Evolutionary conservation across 2,888 invertebrate genomes (phyloP), one percentile per base, ranked within the genome.

Genomic region (Drosophila demipolita): DNA sequence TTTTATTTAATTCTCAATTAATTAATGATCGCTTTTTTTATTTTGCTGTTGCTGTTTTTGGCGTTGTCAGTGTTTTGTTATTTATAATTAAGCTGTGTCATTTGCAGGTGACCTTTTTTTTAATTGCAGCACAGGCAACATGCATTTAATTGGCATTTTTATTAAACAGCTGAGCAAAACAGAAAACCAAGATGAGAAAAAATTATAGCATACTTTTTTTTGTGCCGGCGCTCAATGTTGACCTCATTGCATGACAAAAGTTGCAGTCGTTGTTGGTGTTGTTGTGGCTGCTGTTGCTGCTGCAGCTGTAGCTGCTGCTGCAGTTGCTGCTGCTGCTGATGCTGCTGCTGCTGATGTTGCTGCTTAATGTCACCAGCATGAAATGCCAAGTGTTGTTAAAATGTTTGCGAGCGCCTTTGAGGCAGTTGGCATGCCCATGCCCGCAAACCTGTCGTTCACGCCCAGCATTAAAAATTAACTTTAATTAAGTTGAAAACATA

Each of bases 401-500:
- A 85, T 85, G 85, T 86, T 84, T 83, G 90, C 75, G 70, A 80
- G 73, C 88, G 84, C 90, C 83, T 85, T 85, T 85, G 88, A 85
- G 86, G 70, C 78, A 80, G 80, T 85, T 77, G 90, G 71, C 88
- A 72, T 73, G 83, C 85, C 73, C 73, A 63, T 49, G 59, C 85
- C 73, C 68, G 64, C 73, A 71, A 76, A 79, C 73, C 88, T 87
- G 87, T 73, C 73, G 71, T 69, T 64, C 59, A 68, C 72, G 74
- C 57, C 69, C 72, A 50, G 75, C 82, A 89, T 90, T 85, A 89
- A 89, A 82, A 90, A 91, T 90, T 87, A 88, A 89, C 91, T 91
- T 91, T 89, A 89, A 89, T 89, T 88, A 91, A 88, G 88, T 89
- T 88, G 87, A 86, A 89, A 88, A 88, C 87, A 90, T 87, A 89